phyloP scores from a whole-genome alignment of 2,113 vertebrate species.

The Irena cyanogastra region DNA sequence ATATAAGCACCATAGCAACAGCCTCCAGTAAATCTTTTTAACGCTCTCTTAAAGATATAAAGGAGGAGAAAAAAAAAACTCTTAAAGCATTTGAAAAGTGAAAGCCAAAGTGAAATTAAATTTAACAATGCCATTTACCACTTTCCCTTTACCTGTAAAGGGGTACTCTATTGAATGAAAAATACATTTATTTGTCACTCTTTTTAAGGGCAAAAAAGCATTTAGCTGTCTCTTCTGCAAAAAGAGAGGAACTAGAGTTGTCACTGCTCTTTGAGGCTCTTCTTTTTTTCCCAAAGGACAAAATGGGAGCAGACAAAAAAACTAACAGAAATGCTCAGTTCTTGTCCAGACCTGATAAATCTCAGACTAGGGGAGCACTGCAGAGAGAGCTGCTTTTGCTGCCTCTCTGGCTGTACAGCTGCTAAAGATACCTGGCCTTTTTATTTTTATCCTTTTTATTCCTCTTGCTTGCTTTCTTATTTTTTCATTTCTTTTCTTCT shows the following conservation, averaged over 20 bases:
- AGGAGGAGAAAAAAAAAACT: background rate
- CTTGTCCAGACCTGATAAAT: background rate
- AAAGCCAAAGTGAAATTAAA: background rate
- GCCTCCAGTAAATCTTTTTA: background rate
- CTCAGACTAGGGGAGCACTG: background rate
- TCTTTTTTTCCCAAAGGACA: background rate
- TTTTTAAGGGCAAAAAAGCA: background rate
- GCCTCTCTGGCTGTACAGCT: background rate
- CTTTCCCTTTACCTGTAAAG: background rate
- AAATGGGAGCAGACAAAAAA: background rate
- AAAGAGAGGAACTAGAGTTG: background rate
- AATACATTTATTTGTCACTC: background rate
- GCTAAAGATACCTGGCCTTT: background rate
- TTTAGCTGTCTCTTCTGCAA: background rate
- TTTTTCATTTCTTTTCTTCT: background rate
- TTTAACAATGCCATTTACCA: background rate
- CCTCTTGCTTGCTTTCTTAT: fast-evolving
- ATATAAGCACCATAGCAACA: constrained; percentile 40
- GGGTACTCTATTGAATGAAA: background rate
- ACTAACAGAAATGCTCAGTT: background rate
- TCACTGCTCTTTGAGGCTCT: background rate
- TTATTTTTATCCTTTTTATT: background rate
- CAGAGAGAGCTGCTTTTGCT: background rate
- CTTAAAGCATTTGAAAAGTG: background rate
- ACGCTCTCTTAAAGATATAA: background rate